phyloP scores from a whole-genome alignment of 2,888 invertebrate species.

The Corbicula japonica region DNA sequence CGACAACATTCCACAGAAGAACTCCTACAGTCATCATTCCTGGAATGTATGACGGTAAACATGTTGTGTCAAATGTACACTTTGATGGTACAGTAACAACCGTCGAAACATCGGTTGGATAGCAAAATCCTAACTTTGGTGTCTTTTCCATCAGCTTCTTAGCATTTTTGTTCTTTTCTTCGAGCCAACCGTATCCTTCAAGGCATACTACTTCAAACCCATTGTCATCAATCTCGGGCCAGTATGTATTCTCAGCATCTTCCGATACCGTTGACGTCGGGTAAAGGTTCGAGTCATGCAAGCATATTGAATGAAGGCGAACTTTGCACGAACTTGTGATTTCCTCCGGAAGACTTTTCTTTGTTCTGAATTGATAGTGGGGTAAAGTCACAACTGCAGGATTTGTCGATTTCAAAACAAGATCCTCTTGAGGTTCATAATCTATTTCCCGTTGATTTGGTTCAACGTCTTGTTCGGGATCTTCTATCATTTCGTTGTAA shows the following conservation, averaged over 20 bases:
- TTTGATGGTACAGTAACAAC: constrained; percentile 31
- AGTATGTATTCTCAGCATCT: constrained; percentile 24
- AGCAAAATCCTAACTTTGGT: constrained; percentile 34
- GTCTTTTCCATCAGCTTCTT: constrained; percentile 8
- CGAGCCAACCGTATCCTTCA: constrained; percentile 38
- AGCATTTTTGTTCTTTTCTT: constrained; percentile 15
- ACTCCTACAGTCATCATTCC: constrained; percentile 39
- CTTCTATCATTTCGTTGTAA: constrained; percentile 29
- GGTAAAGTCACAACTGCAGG: constrained; percentile 24
- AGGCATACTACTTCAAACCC: constrained; percentile 41
- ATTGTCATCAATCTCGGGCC: constrained; percentile 41
- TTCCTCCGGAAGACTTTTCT: neutral
- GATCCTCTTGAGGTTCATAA: constrained; percentile 10
- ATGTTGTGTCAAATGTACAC: constrained; percentile 20
- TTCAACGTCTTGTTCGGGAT: constrained; percentile 29
- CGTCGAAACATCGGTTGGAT: constrained; percentile 29
- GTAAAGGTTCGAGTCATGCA: constrained; percentile 28
- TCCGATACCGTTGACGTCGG: constrained; percentile 25
- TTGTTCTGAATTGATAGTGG: constrained; percentile 11
- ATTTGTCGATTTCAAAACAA: constrained; percentile 34
- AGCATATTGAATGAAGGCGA: constrained; percentile 14
- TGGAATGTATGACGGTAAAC: constrained; percentile 28
- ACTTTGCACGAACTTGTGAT: neutral
- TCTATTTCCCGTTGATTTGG: constrained; percentile 34
- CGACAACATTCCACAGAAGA: constrained; percentile 41